Conservation (phyloP, 2,888 invertebrate genomes). For the Apotomis turbidana region DNA sequence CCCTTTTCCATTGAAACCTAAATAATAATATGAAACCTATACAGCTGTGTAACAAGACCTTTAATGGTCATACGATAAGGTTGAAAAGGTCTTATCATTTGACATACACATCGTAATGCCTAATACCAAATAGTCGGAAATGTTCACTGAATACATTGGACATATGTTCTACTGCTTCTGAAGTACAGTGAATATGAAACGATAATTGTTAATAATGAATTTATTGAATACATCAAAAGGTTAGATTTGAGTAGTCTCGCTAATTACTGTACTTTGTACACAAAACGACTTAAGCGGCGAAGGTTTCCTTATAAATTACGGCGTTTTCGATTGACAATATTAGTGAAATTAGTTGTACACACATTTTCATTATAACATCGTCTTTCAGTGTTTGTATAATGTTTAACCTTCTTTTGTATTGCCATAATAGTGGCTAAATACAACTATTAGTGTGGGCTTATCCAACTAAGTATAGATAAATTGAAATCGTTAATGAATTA, state of each 20-base stretch:
- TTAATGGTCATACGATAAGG: background rate
- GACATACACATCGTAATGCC: background rate
- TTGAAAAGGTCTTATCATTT: background rate
- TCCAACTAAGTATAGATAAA: background rate
- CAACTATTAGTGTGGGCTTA: background rate
- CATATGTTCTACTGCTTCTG: background rate
- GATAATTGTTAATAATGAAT: constrained; percentile 30
- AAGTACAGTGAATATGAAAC: constrained; percentile 2
- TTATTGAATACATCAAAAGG: constrained; percentile 32
- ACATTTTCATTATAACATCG: constrained; percentile 14
- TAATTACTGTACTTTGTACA: constrained; percentile 3
- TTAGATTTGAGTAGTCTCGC: constrained; percentile 4
- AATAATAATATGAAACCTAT: background rate
- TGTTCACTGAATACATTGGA: background rate
- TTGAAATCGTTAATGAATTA: background rate
- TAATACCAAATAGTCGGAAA: background rate
- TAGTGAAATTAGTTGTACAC: constrained; percentile 22
- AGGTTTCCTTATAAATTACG: background rate
- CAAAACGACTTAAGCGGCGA: background rate
- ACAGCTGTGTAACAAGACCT: constrained; percentile 7
- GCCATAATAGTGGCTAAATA: constrained; percentile 5
- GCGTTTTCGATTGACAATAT: background rate
- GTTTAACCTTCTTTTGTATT: constrained; percentile 11
- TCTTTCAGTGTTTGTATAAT: background rate
- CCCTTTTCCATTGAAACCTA: constrained; percentile 43